These are phyloP conservation scores for Stenodera caucasica DNA, from an alignment of 2,888 invertebrate species.

Conservation along the genomic window DNA sequence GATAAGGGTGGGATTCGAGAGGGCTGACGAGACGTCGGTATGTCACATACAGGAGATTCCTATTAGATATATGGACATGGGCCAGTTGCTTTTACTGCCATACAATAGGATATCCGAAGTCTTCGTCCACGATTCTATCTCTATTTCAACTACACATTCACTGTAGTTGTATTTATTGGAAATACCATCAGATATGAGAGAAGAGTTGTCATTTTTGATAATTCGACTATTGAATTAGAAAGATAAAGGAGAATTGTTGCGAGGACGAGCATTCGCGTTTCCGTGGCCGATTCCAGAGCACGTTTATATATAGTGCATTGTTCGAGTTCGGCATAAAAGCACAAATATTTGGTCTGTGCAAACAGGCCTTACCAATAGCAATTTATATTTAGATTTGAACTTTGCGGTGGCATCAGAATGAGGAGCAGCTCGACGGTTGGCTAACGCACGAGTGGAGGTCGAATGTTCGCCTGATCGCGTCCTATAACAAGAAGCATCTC, in stretches of 20 bases:
- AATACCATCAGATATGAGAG: not conserved
- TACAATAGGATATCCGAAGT: conserved; percentile 21
- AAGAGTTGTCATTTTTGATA: conserved; percentile 3
- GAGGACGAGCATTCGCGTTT: no score
- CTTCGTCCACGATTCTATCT: not conserved
- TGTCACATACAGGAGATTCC: conserved; percentile 45
- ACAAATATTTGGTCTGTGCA: conserved; percentile 52
- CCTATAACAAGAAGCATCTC: conserved; percentile 44
- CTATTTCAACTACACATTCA: not conserved
- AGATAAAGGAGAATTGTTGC: not conserved
- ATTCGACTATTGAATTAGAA: not conserved
- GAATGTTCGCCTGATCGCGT: conserved; percentile 40
- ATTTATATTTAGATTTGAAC: conserved; percentile 47
- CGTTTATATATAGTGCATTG: conserved; percentile 29
- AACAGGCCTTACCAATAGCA: conserved; percentile 39
- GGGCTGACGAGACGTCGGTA: conserved; percentile 39
- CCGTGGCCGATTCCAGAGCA: conserved; percentile 14
- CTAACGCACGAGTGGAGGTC: conserved; percentile 42
- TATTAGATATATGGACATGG: conserved; percentile 43
- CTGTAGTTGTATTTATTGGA: not conserved
- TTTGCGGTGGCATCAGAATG: conserved; percentile 32
- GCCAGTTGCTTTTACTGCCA: conserved; percentile 19
- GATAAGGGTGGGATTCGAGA: conserved; percentile 39
- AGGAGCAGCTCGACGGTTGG: conserved; percentile 28
- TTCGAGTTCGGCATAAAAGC: conserved; percentile 48